Evolutionary conservation across 2,797 vertebrate species (phyloP).

Genomic region (Chaenodraco wilsoni): DNA sequence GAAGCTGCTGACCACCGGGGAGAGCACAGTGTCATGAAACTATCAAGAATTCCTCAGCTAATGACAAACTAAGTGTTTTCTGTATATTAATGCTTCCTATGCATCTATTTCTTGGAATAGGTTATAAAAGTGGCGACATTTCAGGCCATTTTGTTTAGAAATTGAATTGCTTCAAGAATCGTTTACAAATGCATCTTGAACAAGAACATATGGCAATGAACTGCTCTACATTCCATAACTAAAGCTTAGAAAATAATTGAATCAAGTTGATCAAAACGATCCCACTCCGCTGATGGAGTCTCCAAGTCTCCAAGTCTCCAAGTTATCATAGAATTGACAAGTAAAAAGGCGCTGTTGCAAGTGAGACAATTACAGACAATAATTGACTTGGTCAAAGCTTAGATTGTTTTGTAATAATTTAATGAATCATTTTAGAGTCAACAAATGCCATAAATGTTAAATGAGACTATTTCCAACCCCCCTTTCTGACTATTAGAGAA

Average conservation of each 20-base stretch:
- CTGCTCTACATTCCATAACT: not conserved
- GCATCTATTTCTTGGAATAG: not conserved
- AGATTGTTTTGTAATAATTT: too few relatives aligned
- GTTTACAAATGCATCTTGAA: not conserved
- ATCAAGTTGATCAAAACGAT: not conserved
- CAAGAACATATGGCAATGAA: not conserved
- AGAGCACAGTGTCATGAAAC: not conserved
- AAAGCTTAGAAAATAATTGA: not conserved
- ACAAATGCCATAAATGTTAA: too few relatives aligned
- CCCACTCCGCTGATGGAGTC: not conserved
- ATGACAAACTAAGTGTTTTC: not conserved
- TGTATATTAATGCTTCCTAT: too few relatives aligned
- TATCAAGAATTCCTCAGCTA: not conserved
- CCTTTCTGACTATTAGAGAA: too few relatives aligned
- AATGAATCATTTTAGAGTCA: too few relatives aligned
- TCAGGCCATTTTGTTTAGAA: not conserved
- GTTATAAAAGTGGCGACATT: not conserved
- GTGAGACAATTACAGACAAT: not conserved
- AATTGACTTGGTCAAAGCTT: not conserved
- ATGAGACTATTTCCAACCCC: too few relatives aligned
- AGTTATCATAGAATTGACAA: too few relatives aligned
- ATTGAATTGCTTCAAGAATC: not conserved
- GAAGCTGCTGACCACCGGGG: constrained; percentile 3
- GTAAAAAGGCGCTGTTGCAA: not conserved
- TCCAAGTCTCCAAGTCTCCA: not conserved